Base-by-base conservation (phyloP, 2,888 invertebrate species). In the Eupithecia dodoneata region DNA sequence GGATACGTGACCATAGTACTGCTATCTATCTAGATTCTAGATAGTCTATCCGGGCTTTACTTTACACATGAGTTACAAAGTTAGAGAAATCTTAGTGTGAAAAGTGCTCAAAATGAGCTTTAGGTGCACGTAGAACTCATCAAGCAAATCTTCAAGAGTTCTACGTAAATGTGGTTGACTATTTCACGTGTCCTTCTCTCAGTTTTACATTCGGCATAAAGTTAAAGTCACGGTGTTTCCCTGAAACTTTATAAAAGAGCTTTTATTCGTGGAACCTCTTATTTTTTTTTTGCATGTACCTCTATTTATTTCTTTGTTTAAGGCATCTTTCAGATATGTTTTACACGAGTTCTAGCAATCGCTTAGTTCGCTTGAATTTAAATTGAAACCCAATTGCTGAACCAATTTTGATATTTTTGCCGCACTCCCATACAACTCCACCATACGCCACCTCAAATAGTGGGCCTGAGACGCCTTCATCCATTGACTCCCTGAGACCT, bases 141-240 rank as follows among this genome's bases (percentile, higher is more conserved):
- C 30, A 12, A 63, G 12, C 10, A 41, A 41, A 30, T 13, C n/a
- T 42, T 30, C 71, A 66, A 4, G 73, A 41, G 4, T 74, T 52
- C 70, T 52, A 65, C n/a, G 12, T 52, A 47, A 77, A 70, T 70
- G 72, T 30, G n/a, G 18, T 55, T 42, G 88, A 84, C 88, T 88
- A n/a, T n/a, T 90, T 89, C 88, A 92, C 90, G 88, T 91, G 89
- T 88, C 88, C 87, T 86, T 85, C 86, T 85, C 88, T 86, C 88
- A 89, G 88, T 92, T 93, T 90, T 91, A 92, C 91, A 89, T 90
- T 90, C 86, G 87, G 87, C 85, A 87, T 87, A 90, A 84, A 89
- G 88, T 90, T 93, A 90, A 92, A 93, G 91, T 93, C 89, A 90
- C 92, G 90, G 92, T 93, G 10, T 63, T 63, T 12, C 30, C 12